These are phyloP conservation scores for Dascyllus trimaculatus DNA, from an alignment of 2,113 vertebrate species.

Conservation along the genomic window DNA sequence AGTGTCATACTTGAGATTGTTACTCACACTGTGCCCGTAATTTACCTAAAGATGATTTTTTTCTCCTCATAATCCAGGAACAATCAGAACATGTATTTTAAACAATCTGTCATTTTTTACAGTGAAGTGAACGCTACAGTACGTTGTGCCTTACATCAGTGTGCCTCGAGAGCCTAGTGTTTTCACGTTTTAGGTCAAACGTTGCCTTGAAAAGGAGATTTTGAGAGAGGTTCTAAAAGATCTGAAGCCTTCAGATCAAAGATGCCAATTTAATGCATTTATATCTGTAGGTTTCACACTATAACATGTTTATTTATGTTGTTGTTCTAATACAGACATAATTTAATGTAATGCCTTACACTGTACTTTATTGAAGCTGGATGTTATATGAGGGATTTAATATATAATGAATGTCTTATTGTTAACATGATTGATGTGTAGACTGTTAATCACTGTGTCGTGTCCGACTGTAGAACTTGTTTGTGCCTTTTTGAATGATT, in stretches of 20 bases:
- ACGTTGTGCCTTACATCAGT: background rate
- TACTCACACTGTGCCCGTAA: background rate
- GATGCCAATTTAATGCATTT: background rate
- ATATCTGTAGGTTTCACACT: background rate
- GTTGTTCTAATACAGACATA: background rate
- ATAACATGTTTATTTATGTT: background rate
- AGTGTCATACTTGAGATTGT: background rate
- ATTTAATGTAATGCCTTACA: background rate
- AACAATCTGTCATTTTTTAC: background rate
- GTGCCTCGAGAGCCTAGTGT: conserved; percentile 10
- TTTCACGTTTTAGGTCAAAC: background rate
- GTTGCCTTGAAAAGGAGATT: no score
- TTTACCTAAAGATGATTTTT: no score
- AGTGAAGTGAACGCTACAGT: background rate
- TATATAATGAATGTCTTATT: background rate
- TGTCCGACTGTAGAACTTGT: conserved; percentile 3
- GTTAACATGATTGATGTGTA: background rate
- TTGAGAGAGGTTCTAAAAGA: background rate
- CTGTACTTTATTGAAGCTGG: conserved; percentile 2
- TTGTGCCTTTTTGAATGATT: conserved; percentile 7
- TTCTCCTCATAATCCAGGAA: background rate
- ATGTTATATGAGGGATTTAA: conserved; percentile 17
- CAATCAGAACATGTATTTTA: no score
- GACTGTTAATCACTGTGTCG: conserved; percentile 31
- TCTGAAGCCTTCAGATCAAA: background rate